Base-by-base conservation (phyloP, 1,140 invertebrate species). In the Drosophila kohkoa region DNA sequence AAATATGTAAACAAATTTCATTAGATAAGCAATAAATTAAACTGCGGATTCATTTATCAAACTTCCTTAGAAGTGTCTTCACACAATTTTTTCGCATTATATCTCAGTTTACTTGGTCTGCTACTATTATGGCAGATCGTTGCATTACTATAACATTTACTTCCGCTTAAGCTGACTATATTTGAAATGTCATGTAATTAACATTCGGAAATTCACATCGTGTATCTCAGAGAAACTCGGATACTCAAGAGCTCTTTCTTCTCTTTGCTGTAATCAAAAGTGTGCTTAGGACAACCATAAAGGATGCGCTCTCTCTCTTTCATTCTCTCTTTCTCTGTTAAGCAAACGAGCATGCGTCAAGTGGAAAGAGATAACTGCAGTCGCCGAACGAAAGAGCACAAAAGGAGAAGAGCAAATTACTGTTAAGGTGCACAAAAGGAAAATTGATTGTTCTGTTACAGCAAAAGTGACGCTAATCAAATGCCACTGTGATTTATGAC, bases 401-500 rank as follows among this genome's bases (percentile, higher is more conserved):
- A 46, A 51, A 4, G 20, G 16, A 49, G 20, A 71, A 60, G 63
- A 77, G 48, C 30, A 32, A 46, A 30, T 5, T 11, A 35, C 51
- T 49, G 46, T 67, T 35, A 52, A 54, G 15, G 15, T 32, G 20
- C n/a, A 32, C 16, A 68, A 69, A 74, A 64, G 35, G 7, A 46
- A 25, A 69, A 81, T 75, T 83, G 49, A 72, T 80, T 48, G 55
- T 55, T 3, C 25, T n/a, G n/a, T 51, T 55, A 66, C 49, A 52
- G n/a, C 20, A 13, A 52, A 72, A 63, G 58, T 49, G 75, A 72
- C 59, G 64, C 55, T 73, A 79, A 86, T 81, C 43, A 86, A 86
- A 75, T 67, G 68, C 20, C n/a, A 16, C 20, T 49, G 25, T 73
- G 70, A 85, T 85, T 78, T 69, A 69, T 70, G 64, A 38, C 16